A percentile compares a stretch with the other conserved stretches of the same genome.
Evolutionary conservation across 1,140 invertebrate genomes (phyloP).

Genomic region (Xylocopa sonorina): DNA sequence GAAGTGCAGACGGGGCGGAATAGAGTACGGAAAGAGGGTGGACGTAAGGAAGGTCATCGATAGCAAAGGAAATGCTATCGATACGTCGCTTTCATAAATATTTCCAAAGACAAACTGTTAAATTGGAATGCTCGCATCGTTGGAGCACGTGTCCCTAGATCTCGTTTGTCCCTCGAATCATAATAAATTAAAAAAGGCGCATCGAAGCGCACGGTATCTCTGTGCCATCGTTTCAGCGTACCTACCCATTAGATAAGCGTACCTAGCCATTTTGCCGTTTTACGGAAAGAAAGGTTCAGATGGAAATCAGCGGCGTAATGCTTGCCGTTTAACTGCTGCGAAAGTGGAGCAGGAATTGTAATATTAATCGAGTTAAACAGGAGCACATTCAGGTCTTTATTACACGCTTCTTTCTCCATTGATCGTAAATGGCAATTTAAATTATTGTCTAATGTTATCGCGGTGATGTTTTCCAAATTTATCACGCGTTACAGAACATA

Average conservation of each 20-base stretch:
- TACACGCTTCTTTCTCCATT: neutral
- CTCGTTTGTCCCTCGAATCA: no score
- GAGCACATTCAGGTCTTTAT: neutral
- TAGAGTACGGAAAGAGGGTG: neutral
- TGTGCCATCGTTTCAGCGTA: neutral
- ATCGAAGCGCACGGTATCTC: no score
- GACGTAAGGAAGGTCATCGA: no score
- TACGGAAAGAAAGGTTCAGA: neutral
- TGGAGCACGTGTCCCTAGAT: no score
- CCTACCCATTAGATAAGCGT: neutral
- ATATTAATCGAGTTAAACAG: neutral
- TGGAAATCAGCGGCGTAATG: neutral
- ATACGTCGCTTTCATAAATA: no score
- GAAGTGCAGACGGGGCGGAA: neutral
- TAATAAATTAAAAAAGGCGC: no score
- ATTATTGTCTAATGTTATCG: no score
- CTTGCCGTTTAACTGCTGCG: neutral
- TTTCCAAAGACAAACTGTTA: no score
- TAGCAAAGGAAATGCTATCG: no score
- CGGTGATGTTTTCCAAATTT: neutral
- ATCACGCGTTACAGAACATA: no score
- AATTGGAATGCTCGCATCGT: no score
- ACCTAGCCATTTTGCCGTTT: neutral
- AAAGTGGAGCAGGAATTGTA: neutral
- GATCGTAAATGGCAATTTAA: neutral